Conservation (phyloP, 2,113 vertebrate genomes). For the Ramphastos sulfuratus region DNA sequence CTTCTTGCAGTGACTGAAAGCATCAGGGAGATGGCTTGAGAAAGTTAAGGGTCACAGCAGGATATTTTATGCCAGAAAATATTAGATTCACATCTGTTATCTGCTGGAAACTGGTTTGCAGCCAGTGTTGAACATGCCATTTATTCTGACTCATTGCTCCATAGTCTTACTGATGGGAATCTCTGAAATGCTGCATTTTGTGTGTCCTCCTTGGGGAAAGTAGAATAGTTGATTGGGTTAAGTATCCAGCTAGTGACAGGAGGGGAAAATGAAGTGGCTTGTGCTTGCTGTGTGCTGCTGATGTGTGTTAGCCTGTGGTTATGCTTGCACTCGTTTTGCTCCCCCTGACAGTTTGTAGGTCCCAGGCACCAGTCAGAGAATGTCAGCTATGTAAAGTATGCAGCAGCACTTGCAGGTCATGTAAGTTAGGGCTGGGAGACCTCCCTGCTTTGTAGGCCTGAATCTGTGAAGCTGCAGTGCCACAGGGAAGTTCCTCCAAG, state of each 20-base stretch:
- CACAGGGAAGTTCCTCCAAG: not conserved
- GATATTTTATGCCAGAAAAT: slow-evolving; percentile 23
- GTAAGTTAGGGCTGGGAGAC: not conserved
- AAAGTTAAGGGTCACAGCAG: slow-evolving; percentile 14
- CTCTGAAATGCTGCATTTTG: not conserved
- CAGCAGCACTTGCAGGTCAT: not conserved
- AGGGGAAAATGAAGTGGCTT: not conserved
- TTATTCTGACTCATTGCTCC: slow-evolving; percentile 42
- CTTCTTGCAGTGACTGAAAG: not conserved
- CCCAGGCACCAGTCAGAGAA: not conserved
- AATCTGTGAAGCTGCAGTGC: not conserved
- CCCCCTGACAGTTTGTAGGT: not conserved
- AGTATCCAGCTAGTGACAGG: not conserved
- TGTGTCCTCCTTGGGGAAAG: not conserved
- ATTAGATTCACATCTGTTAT: slow-evolving; percentile 31
- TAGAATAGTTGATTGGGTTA: not conserved
- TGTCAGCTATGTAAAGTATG: not conserved
- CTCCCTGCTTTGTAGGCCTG: not conserved
- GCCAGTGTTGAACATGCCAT: not conserved
- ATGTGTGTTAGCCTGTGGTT: not conserved
- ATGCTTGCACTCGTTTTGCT: not conserved
- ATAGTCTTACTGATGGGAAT: not conserved
- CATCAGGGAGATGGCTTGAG: not conserved
- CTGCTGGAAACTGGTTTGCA: slow-evolving; percentile 34
- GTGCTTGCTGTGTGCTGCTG: not conserved